phyloP scores from a whole-genome alignment of 2,888 invertebrate genomes.

The Heliconius erato region DNA sequence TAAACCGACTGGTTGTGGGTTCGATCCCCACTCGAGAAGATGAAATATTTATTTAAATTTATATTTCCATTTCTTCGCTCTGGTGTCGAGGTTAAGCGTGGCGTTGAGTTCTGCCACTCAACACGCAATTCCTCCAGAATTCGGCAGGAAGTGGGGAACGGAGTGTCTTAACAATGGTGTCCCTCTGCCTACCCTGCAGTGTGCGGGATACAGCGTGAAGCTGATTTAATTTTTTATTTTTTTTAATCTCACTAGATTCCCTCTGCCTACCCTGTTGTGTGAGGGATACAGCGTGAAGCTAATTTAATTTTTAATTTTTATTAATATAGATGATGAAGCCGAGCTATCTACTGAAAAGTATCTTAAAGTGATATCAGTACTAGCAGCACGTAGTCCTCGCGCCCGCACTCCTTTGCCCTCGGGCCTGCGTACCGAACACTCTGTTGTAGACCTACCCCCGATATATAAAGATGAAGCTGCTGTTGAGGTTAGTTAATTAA shows the following conservation, averaged over 20 bases:
- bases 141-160: not conserved
- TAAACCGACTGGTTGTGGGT: too few species aligned
- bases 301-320: not conserved
- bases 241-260: too few species aligned
- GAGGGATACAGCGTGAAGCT: too few species aligned
- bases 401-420: slow-evolving; percentile 89
- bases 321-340: slow-evolving; percentile 57
- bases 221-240: too few species aligned
- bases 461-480: slow-evolving; percentile 71
- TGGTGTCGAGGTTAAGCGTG: too few species aligned
- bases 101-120: too few species aligned
- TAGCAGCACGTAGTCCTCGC: slow-evolving; percentile 90
- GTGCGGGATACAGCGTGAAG: not conserved
- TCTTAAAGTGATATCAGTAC: slow-evolving; percentile 91
- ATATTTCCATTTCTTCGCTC: too few species aligned
- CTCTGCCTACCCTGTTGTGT: too few species aligned
- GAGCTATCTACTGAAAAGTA: slow-evolving; percentile 90
- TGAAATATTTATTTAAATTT: too few species aligned
- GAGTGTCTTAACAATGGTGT: not conserved
- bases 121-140: too few species aligned
- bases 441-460: slow-evolving; percentile 74
- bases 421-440: slow-evolving; percentile 81
- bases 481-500: slow-evolving; percentile 66
- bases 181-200: not conserved
- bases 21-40: too few species aligned